A percentile compares a stretch with the other conserved stretches of the same genome.
Conservation (phyloP, 1,140 invertebrate genomes). For the Brachionus calyciflorus region DNA sequence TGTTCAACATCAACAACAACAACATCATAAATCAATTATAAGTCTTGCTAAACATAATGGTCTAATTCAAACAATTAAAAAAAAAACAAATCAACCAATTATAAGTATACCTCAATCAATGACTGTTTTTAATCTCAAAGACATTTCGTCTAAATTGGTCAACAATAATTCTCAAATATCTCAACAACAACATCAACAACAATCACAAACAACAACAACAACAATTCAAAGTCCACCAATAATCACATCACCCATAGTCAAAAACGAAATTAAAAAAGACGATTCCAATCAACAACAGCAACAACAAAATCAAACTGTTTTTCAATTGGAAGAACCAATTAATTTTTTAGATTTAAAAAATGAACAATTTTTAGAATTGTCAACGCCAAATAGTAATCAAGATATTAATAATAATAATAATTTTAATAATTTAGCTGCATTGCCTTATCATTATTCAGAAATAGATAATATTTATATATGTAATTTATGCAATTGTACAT, state of each 20-base stretch:
- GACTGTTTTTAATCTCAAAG: constrained; percentile 41
- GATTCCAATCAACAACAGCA: not conserved
- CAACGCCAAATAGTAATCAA: not conserved
- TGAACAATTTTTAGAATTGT: not conserved
- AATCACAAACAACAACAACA: not conserved
- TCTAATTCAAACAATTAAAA: too few relatives aligned
- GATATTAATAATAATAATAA: not conserved
- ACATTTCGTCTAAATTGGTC: not conserved
- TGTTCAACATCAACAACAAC: not conserved
- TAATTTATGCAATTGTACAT: constrained; percentile 57
- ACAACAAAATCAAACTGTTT: constrained; percentile 1
- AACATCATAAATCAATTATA: not conserved
- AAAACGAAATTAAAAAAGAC: not conserved
- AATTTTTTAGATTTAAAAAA: constrained; percentile 25
- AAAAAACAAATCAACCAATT: not conserved
- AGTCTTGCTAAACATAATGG: not conserved
- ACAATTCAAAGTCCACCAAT: not conserved
- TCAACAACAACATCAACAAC: not conserved
- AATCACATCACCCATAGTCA: too few relatives aligned
- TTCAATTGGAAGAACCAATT: constrained; percentile 15
- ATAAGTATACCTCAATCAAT: constrained; percentile 33
- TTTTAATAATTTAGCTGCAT: not conserved
- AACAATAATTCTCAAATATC: not conserved
- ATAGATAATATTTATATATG: constrained; percentile 53
- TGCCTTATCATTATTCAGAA: constrained; percentile 53